Evolutionary conservation across 2,888 invertebrate genomes (phyloP), one percentile per base, ranked within the genome.

Genomic region (Sinodicranocentrus sp.): DNA sequence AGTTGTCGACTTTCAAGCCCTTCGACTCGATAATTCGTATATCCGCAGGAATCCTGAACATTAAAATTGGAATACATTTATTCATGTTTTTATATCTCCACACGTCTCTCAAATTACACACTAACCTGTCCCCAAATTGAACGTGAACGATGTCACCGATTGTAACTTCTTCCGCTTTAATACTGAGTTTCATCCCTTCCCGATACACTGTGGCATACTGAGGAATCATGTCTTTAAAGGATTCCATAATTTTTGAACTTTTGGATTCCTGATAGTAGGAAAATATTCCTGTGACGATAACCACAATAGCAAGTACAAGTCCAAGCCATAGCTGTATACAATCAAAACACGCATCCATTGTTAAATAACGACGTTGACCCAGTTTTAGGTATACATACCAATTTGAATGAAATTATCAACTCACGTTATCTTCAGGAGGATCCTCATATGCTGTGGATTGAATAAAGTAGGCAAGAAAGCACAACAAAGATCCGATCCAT

Each of bases 221-320:
- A 0, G 87, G 87, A 1, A 86, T 84, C 52, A 87, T 17, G 25
- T 86, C 82, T 65, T 86, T 85, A 57, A 87, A 87, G 1, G 87
- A 87, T 17, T 84, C 84, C 87, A 85, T 85, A n/a, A 85, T 85
- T 86, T 93, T 93, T 13, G 93, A 92, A 89, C 95, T 95, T 89
- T 94, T 95, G 72, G 93, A 92, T 90, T 94, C 94, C 91, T 94
- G 94, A 88, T 92, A 93, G 89, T 94, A 95, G 72, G 94, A 94
- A 90, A 95, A 95, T 84, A 93, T 90, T 17, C 95, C 95, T 26
- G 95, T 92, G 63, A 94, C 92, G 75, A 95, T 92, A 54, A 95
- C 94, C 5, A 94, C 92, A 84, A 92, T 92, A 54, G 93, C 92
- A 88, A 94, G 91, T 59, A 94, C 94, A 88, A 92, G 91, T 85